These are phyloP conservation scores for Caenorhabditis zanzibari DNA, from an alignment of 2,888 invertebrate genomes.

Conservation along the genomic window DNA sequence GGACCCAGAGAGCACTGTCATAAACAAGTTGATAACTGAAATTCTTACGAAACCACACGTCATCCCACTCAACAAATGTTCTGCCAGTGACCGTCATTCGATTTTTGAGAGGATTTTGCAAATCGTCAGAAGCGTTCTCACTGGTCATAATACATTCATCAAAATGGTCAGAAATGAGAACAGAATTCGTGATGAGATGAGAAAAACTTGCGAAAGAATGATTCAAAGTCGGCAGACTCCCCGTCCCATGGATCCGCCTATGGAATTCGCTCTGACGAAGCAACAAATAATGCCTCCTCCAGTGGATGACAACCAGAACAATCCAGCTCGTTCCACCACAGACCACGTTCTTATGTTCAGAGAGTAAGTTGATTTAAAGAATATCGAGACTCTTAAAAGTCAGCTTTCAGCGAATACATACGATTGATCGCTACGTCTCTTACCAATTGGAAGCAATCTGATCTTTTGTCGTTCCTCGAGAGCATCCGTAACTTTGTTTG, in stretches of 20 bases:
- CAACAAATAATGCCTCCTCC: slow-evolving; percentile 46
- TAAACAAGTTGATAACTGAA: slow-evolving; percentile 22
- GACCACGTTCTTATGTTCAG: background rate
- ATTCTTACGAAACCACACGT: slow-evolving; percentile 41
- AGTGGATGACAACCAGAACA: slow-evolving; percentile 11
- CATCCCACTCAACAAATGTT: slow-evolving; percentile 49
- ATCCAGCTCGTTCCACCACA: background rate
- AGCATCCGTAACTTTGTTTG: slow-evolving; percentile 52
- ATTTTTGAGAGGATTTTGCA: slow-evolving; percentile 63
- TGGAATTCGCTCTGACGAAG: slow-evolving; percentile 41
- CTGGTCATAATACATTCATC: slow-evolving; percentile 18
- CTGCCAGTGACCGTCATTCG: slow-evolving; percentile 49
- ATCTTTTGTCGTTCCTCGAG: slow-evolving; percentile 32
- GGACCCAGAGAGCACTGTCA: slow-evolving; percentile 7
- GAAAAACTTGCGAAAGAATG: slow-evolving; percentile 43
- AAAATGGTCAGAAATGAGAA: slow-evolving; percentile 50
- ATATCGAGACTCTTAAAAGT: background rate
- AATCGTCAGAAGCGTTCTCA: slow-evolving; percentile 44
- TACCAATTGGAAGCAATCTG: slow-evolving; percentile 13
- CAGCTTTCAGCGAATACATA: background rate
- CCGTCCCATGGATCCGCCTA: slow-evolving; percentile 28
- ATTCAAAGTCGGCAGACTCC: slow-evolving; percentile 37
- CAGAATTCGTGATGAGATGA: slow-evolving; percentile 49
- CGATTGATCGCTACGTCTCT: background rate
- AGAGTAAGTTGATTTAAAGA: slow-evolving; percentile 13